Conservation (phyloP, 2,888 invertebrate genomes). For the Mesorhabditis sp. region DNA sequence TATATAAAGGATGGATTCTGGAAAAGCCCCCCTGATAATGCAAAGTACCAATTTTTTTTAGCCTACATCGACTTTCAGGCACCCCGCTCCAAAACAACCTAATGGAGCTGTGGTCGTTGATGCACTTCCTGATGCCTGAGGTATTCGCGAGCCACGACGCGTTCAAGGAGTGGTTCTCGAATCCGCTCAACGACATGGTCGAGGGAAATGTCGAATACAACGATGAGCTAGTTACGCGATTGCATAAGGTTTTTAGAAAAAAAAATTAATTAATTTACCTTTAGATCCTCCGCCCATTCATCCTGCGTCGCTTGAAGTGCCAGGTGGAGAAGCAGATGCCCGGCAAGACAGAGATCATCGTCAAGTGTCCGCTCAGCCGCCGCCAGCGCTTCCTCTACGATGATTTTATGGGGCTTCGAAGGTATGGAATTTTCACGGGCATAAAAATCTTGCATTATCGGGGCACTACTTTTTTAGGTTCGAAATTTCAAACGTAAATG, state of each 20-base stretch:
- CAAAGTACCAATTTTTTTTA: conserved; percentile 8
- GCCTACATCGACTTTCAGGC: conserved; percentile 11
- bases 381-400: conserved; percentile 94
- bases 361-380: conserved; percentile 88
- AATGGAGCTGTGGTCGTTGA: conserved; percentile 93
- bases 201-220: conserved; percentile 87
- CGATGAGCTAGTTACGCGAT: conserved; percentile 78
- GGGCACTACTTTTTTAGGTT: too few relatives aligned
- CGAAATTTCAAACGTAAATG: too few relatives aligned
- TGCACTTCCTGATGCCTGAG: conserved; percentile 97
- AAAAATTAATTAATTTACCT: background rate
- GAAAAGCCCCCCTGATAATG: background rate
- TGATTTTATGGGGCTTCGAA: conserved; percentile 95
- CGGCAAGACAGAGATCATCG: conserved; percentile 88
- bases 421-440: conserved; percentile 63
- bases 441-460: background rate
- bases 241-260: conserved; percentile 70
- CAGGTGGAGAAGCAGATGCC: conserved; percentile 98
- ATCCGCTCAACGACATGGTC: conserved; percentile 91
- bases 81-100: conserved; percentile 92
- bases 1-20: too few relatives aligned
- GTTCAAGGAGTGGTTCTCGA: conserved; percentile 91
- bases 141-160: conserved; percentile 92
- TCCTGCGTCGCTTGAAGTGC: conserved; percentile 82
- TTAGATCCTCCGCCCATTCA: conserved; percentile 84